phyloP scores from a whole-genome alignment of 2,797 vertebrate genomes.

The Falco biarmicus region DNA sequence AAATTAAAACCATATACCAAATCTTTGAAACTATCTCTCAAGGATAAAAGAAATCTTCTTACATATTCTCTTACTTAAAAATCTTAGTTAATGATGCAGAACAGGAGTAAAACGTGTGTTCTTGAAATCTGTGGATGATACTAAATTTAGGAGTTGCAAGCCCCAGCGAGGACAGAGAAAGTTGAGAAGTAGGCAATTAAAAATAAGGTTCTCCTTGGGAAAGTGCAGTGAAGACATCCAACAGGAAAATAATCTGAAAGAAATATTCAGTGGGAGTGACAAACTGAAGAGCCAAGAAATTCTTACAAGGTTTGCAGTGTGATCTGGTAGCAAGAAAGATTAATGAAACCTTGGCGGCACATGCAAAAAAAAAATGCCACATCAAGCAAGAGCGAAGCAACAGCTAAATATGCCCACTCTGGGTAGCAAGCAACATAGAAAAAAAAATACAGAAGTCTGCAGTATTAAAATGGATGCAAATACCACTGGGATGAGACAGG shows the following conservation, averaged over 20 bases:
- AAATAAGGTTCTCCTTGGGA: conserved; percentile 69
- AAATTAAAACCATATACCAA: background rate
- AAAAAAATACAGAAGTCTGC: conserved; percentile 10
- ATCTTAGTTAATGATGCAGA: conserved; percentile 53
- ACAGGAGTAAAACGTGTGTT: conserved; percentile 45
- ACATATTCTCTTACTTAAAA: conserved; percentile 14
- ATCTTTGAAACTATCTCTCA: conserved; percentile 10
- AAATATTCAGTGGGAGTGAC: conserved; percentile 69
- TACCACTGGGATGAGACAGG: background rate
- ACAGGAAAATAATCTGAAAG: conserved; percentile 58
- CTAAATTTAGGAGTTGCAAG: conserved; percentile 65
- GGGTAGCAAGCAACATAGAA: background rate
- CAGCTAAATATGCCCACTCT: conserved; percentile 42
- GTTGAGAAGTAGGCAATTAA: conserved; percentile 67
- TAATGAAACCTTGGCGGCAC: conserved; percentile 56
- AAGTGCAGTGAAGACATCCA: conserved; percentile 53
- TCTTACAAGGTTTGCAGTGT: conserved; percentile 60
- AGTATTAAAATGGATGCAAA: conserved; percentile 49
- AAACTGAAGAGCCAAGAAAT: conserved; percentile 58
- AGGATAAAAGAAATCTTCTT: conserved; percentile 8
- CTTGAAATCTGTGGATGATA: conserved; percentile 56
- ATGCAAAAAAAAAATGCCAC: conserved; percentile 32
- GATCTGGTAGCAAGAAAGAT: conserved; percentile 54
- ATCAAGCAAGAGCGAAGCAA: conserved; percentile 32
- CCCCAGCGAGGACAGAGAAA: conserved; percentile 58